Percentiles rank a stretch among this genome's conserved stretches.
Conservation (phyloP, 2,888 invertebrate genomes). For the Tachina fera region DNA sequence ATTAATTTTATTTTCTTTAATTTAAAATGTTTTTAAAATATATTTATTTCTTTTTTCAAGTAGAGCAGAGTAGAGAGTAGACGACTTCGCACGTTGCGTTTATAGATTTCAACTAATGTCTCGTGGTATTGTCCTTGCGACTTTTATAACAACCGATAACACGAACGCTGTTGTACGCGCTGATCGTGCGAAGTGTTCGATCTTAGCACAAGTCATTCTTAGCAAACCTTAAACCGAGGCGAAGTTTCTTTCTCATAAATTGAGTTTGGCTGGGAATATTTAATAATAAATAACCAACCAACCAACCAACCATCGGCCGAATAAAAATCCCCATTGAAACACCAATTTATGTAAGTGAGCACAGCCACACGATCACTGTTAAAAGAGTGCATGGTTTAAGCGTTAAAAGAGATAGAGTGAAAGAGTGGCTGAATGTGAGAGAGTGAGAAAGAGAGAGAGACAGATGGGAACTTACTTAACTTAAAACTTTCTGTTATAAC, state of each 20-base stretch:
- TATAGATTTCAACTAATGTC: constrained; percentile 83
- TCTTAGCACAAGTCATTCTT: constrained; percentile 73
- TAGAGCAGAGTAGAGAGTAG: constrained; percentile 75
- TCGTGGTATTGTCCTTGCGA: constrained; percentile 83
- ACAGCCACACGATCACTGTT: constrained; percentile 52
- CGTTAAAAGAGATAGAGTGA: constrained; percentile 1
- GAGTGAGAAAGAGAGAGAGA: constrained; percentile 7
- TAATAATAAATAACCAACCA: background rate
- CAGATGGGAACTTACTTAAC: background rate
- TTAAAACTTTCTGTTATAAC: constrained; percentile 34
- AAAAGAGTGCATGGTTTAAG: background rate
- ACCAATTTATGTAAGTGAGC: constrained; percentile 39
- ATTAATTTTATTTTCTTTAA: constrained; percentile 52
- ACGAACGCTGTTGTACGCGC: constrained; percentile 77
- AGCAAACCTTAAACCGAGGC: constrained; percentile 72
- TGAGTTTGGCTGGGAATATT: constrained; percentile 54
- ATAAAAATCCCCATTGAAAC: constrained; percentile 36
- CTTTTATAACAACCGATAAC: constrained; percentile 82
- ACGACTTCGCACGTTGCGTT: constrained; percentile 82
- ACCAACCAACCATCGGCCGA: constrained; percentile 11
- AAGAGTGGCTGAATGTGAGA: background rate
- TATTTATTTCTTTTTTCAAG: constrained; percentile 52
- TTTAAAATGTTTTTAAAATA: constrained; percentile 60
- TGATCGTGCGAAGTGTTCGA: constrained; percentile 77
- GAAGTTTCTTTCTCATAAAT: constrained; percentile 49